These are phyloP conservation scores for Chaetogeoica ovagalla DNA, from an alignment of 2,888 invertebrate species.

Conservation along the genomic window DNA sequence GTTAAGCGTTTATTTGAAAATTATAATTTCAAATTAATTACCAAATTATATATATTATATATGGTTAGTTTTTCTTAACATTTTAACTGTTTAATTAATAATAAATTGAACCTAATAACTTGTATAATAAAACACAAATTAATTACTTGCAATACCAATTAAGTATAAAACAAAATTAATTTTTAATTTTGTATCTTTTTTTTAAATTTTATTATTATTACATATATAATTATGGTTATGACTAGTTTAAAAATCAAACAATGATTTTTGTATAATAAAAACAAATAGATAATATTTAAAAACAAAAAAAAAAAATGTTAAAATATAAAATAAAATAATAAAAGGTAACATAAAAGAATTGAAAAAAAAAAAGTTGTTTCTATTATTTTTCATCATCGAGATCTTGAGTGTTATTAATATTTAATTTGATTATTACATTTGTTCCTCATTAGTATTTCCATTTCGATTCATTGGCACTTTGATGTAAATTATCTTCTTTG, in stretches of 20 bases:
- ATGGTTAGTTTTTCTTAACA: neutral
- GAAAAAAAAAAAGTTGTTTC: neutral
- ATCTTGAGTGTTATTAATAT: slow-evolving; percentile 3
- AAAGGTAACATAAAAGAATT: slow-evolving; percentile 34
- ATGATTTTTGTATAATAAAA: neutral
- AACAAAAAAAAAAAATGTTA: slow-evolving; percentile 7
- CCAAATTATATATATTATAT: no score
- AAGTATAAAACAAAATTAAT: slow-evolving; percentile 30
- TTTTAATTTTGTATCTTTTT: slow-evolving; percentile 12
- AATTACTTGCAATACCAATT: slow-evolving; percentile 24
- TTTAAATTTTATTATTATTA: neutral
- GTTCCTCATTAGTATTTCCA: slow-evolving; percentile 24
- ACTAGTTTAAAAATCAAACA: slow-evolving; percentile 30
- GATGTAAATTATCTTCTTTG: slow-evolving; percentile 47
- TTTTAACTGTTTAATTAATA: neutral
- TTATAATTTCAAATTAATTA: no score
- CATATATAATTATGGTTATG: slow-evolving; percentile 4
- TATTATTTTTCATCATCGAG: neutral
- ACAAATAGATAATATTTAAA: neutral
- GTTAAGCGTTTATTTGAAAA: neutral
- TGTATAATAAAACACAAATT: slow-evolving; percentile 10
- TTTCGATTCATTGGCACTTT: slow-evolving; percentile 42
- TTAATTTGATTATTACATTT: slow-evolving; percentile 25
- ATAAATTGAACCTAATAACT: neutral
- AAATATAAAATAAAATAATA: slow-evolving; percentile 20